Percentiles rank a stretch among this genome's conserved stretches.
Conservation (phyloP, 1,140 invertebrate species). For the Brachionus plicatilis region DNA sequence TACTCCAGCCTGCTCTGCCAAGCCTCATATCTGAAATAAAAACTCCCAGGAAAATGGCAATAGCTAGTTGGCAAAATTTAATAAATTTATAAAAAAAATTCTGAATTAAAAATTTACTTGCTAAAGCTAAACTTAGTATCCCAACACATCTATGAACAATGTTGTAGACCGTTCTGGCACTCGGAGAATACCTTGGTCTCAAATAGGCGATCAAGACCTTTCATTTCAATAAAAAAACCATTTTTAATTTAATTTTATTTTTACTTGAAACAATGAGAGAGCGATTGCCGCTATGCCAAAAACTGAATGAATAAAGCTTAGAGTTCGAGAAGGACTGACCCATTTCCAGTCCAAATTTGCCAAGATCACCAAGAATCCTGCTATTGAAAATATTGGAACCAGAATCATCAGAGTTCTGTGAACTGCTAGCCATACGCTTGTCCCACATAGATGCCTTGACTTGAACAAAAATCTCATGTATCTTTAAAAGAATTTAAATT, state of each 20-base stretch:
- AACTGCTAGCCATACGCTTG: neutral
- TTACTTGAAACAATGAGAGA: conserved; percentile 13
- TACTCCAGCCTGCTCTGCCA: neutral
- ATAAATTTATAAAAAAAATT: neutral
- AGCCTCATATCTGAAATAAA: neutral
- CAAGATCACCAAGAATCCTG: neutral
- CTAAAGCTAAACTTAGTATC: neutral
- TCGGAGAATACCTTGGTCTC: neutral
- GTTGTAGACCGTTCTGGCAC: neutral
- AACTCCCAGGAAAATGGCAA: conserved; percentile 13
- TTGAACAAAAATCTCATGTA: conserved; percentile 9
- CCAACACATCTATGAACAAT: neutral
- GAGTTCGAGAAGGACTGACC: neutral
- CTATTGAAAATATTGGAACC: neutral
- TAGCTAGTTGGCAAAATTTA: neutral
- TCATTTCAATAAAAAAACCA: neutral
- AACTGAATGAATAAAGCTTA: conserved; percentile 21
- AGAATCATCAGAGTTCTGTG: conserved; percentile 25
- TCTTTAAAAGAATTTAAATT: neutral
- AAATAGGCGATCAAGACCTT: neutral
- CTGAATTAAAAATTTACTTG: neutral
- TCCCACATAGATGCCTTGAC: neutral
- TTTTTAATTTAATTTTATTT: neutral
- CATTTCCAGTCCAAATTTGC: conserved; percentile 8
- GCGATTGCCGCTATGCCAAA: neutral